Evolutionary conservation across 2,888 invertebrate genomes (phyloP).

Genomic region (Drosophila helvetica): DNA sequence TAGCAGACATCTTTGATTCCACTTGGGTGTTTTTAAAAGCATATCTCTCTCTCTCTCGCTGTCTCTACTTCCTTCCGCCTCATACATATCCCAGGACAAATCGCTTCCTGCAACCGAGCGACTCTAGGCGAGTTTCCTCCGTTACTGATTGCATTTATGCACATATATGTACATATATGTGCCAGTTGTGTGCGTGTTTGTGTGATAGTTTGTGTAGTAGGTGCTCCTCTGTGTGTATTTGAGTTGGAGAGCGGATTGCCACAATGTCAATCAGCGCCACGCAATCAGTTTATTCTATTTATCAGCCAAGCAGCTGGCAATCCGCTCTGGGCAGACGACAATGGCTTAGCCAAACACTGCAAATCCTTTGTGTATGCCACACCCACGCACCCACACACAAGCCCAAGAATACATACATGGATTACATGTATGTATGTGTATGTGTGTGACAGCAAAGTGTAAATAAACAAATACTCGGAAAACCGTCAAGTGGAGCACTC

Average conservation of each 20-base stretch:
- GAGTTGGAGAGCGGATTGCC: conserved; percentile 40
- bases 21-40: neutral
- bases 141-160: conserved; percentile 62
- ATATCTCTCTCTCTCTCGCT: neutral
- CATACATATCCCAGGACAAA: conserved; percentile 46
- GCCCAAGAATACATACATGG: no score
- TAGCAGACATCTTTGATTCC: conserved; percentile 32
- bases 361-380: conserved; percentile 40
- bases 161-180: conserved; percentile 58
- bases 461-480: conserved; percentile 70
- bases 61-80: conserved; percentile 25
- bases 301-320: conserved; percentile 73
- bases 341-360: conserved; percentile 33
- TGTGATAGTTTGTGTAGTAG: neutral
- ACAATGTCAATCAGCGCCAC: conserved; percentile 58
- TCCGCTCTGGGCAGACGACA: conserved; percentile 49
- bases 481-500: conserved; percentile 29
- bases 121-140: conserved; percentile 30
- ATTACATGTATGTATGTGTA: conserved; percentile 3
- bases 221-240: neutral
- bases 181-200: conserved; percentile 41
- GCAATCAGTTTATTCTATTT: conserved; percentile 73
- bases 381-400: neutral
- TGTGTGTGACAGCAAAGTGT: conserved; percentile 52
- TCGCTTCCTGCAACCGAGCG: conserved; percentile 25